phyloP scores from a whole-genome alignment of 2,888 invertebrate species.

The Drosophila phalerata region DNA sequence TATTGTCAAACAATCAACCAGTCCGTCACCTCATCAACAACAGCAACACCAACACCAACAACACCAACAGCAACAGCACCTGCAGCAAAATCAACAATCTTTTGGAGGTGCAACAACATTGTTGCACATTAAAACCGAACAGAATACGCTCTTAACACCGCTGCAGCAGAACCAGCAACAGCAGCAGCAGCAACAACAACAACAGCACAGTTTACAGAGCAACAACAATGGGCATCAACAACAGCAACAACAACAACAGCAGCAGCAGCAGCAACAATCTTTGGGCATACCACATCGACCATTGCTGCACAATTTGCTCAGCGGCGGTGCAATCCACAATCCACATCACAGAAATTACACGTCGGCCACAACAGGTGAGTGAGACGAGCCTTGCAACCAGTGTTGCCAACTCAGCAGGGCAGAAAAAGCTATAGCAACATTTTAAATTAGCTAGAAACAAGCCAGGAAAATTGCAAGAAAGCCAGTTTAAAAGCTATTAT shows the following conservation, averaged over 20 bases:
- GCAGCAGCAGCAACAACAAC: conserved; percentile 61
- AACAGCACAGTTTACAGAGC: conserved; percentile 57
- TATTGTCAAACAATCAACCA: conserved; percentile 85
- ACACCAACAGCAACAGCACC: conserved; percentile 75
- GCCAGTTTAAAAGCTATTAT: too few relatives aligned
- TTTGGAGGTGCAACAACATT: conserved; percentile 79
- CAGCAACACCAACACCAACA: conserved; percentile 79
- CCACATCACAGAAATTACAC: conserved; percentile 86
- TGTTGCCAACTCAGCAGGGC: too few relatives aligned
- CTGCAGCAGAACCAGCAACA: conserved; percentile 71
- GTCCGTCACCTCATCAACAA: conserved; percentile 84
- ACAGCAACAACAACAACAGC: conserved; percentile 67
- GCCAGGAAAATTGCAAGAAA: too few relatives aligned
- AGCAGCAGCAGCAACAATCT: conserved; percentile 77
- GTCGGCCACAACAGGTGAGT: conserved; percentile 86
- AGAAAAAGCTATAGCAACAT: too few relatives aligned
- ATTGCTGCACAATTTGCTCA: conserved; percentile 85
- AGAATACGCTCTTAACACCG: conserved; percentile 80
- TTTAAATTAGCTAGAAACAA: too few relatives aligned
- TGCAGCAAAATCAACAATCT: conserved; percentile 66
- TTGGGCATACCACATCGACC: conserved; percentile 85
- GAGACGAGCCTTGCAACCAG: conserved; percentile 6
- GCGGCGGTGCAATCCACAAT: conserved; percentile 85
- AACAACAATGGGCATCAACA: conserved; percentile 67
- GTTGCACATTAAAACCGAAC: conserved; percentile 84